These are phyloP conservation scores for Neosalanx taihuensis DNA, from an alignment of 2,797 vertebrate genomes.

Conservation along the genomic window DNA sequence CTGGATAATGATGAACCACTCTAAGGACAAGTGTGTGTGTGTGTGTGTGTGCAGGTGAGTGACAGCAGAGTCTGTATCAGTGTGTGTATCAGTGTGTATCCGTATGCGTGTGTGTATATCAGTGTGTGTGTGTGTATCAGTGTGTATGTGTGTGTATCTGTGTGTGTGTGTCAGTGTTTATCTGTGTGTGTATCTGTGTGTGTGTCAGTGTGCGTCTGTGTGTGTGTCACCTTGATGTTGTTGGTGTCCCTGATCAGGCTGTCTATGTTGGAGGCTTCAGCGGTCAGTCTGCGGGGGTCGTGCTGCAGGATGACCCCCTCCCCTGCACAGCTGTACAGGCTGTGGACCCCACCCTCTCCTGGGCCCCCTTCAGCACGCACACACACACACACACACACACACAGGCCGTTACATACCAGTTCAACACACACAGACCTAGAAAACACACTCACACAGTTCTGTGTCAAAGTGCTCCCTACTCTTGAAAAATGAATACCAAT, in stretches of 20 bases:
- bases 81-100: no score
- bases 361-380: slow-evolving; percentile 65
- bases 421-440: neutral
- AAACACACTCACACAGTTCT: slow-evolving; percentile 1
- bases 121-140: no score
- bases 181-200: neutral
- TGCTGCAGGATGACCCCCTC: slow-evolving; percentile 92
- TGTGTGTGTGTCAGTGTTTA: no score
- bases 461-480: no score
- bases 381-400: neutral
- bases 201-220: neutral
- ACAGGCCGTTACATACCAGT: neutral
- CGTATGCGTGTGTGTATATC: no score
- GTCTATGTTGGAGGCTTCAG: slow-evolving; percentile 88
- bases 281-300: slow-evolving; percentile 81
- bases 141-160: no score
- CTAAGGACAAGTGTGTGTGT: neutral
- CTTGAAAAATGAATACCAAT: no score
- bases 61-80: no score
- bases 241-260: slow-evolving; percentile 88
- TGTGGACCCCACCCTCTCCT: slow-evolving; percentile 74
- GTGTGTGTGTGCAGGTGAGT: no score
- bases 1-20: no score
- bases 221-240: slow-evolving; percentile 78
- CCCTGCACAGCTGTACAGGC: slow-evolving; percentile 92